A percentile compares a stretch with the other conserved stretches of the same genome.
Evolutionary conservation across 2,113 vertebrate genomes (phyloP).

Genomic region (Varanus komodoensis): DNA sequence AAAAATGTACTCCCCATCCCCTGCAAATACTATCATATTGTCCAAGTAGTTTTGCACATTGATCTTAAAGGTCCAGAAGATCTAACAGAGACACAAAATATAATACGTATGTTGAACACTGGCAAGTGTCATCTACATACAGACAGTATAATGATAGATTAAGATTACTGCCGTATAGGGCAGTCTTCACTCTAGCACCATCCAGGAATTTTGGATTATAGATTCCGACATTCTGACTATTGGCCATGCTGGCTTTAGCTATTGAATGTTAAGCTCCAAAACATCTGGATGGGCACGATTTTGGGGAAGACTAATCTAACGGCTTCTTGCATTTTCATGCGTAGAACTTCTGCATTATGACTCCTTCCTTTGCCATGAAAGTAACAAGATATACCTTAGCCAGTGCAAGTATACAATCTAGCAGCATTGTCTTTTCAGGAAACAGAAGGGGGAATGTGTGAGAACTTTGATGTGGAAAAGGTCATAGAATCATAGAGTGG

Average conservation of each 20-base stretch:
- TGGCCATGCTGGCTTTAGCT: no score
- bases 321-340: not conserved
- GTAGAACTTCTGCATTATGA: not conserved
- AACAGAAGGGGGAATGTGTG: not conserved
- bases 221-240: no score
- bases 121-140: not conserved
- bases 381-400: not conserved
- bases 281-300: no score
- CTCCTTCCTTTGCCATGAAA: not conserved
- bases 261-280: no score
- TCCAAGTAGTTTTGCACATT: not conserved
- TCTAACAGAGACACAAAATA: not conserved
- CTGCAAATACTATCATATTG: not conserved
- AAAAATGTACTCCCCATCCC: not conserved
- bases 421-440: not conserved
- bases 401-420: not conserved
- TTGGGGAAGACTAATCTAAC: not conserved
- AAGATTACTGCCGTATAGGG: no score
- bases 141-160: no score
- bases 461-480: not conserved
- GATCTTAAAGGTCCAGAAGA: not conserved
- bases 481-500: not conserved
- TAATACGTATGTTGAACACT: not conserved
- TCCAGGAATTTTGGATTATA: no score
- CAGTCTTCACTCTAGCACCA: no score